Base-by-base conservation (phyloP, 2,888 invertebrate species). In the Sphaerophoria rueppellii region DNA sequence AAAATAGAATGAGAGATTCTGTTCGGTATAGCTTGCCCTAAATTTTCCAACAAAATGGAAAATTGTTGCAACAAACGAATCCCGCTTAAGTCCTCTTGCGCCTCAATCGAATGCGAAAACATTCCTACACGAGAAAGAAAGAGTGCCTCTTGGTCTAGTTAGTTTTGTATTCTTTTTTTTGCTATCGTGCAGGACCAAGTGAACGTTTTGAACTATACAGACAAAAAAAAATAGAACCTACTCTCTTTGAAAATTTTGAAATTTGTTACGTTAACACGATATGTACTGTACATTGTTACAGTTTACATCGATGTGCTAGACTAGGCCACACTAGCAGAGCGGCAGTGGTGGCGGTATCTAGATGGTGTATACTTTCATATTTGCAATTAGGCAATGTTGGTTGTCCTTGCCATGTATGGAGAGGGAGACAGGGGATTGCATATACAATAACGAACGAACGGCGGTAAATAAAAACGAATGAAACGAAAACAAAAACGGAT, bases 301-400 rank as follows among this genome's bases (percentile, higher is more conserved):
- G 65, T 43, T 79, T 35, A 71, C 65, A 79, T 70, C 69, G 70
- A 40, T 58, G 57, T 12, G 58, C 43, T 16, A 50, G 40, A 48
- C 24, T 34, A 50, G 65, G 40, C 9, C 34, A 40, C 34, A 34
- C 24, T 6, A n/a, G 11, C 6, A 43, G 43, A 0, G 40, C 40
- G 43, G 43, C 6, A 43, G 5, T 2, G 35, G 24, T 40, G 5
- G 40, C 60, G 7, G 48, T 46, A 75, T 67, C 75, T 76, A 79
- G 74, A 80, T 79, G 67, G 24, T 54, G 54, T 67, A 72, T 67
- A 72, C 75, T 80, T 76, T 83, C 72, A 83, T 75, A 75, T 80
- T 83, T 57, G 75, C 83, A 83, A 83, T 83, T 83, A 80, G 75
- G 83, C 80, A 67, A 75, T 83, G 80, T 75, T 80, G 80, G 80